phyloP scores from a whole-genome alignment of 1,140 invertebrate species.

The Sitodiplosis mosellana region DNA sequence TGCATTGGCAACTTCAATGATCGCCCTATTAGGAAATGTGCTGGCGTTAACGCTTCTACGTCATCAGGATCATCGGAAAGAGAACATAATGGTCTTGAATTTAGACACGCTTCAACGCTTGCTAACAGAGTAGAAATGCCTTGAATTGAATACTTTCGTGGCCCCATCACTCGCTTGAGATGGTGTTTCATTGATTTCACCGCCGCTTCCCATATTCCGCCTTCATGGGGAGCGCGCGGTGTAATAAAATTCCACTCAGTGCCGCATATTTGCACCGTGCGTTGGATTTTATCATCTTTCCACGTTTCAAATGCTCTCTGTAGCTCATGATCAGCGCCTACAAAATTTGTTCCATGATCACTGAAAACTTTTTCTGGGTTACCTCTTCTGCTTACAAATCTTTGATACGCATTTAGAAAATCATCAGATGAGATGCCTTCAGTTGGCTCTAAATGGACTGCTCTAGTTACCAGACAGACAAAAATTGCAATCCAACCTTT shows the following conservation, averaged over 20 bases:
- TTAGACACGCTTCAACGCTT: constrained; percentile 11
- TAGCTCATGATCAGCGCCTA: constrained; percentile 14
- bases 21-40: constrained; percentile 8
- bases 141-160: constrained; percentile 9
- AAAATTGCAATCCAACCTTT: constrained; percentile 6
- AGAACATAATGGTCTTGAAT: constrained; percentile 10
- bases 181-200: constrained; percentile 13
- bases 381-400: constrained; percentile 12
- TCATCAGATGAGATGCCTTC: constrained; percentile 8
- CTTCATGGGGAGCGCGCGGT: constrained; percentile 16
- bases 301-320: background rate
- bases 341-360: constrained; percentile 23
- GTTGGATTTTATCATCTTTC: background rate
- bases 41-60: constrained; percentile 8
- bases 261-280: background rate
- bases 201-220: constrained; percentile 20
- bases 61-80: constrained; percentile 9
- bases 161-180: constrained; percentile 5
- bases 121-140: constrained; percentile 10
- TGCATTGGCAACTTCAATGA: constrained; percentile 4
- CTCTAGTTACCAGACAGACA: constrained; percentile 9
- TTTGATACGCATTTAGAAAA: constrained; percentile 11
- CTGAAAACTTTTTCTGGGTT: constrained; percentile 11
- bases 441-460: constrained; percentile 12
- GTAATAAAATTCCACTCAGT: constrained; percentile 10